These are phyloP conservation scores for Hydropsyche tenuis DNA, from an alignment of 1,140 invertebrate species.

Conservation along the genomic window DNA sequence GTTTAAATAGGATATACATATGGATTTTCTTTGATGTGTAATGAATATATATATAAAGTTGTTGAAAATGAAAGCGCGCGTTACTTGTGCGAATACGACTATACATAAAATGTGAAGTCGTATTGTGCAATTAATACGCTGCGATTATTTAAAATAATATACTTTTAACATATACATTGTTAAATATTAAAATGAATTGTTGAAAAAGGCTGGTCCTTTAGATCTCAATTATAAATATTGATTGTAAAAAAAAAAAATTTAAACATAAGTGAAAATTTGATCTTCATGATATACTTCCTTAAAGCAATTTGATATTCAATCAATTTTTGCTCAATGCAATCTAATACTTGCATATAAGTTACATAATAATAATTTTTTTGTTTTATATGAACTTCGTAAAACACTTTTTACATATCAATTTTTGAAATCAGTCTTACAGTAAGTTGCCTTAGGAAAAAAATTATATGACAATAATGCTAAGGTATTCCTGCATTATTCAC, in stretches of 20 bases:
- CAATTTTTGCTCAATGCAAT: conserved; percentile 1
- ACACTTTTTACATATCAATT: conserved; percentile 11
- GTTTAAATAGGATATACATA: too few relatives aligned
- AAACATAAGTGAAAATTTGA: conserved; percentile 6
- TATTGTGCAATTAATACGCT: neutral
- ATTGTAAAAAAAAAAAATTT: conserved; percentile 26
- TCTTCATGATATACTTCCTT: conserved; percentile 11
- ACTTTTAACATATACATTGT: conserved; percentile 16
- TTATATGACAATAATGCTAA: conserved; percentile 25
- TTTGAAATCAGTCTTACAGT: neutral
- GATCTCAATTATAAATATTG: conserved; percentile 11
- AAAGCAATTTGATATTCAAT: conserved; percentile 20
- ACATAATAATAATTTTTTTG: neutral
- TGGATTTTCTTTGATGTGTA: too few relatives aligned
- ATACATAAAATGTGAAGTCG: too few relatives aligned
- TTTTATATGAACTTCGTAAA: neutral
- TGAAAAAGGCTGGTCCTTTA: conserved; percentile 39
- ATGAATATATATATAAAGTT: too few relatives aligned
- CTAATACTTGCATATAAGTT: neutral
- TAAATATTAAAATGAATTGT: conserved; percentile 30
- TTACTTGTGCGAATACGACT: too few relatives aligned
- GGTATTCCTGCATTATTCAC: conserved; percentile 20
- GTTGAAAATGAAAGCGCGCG: too few relatives aligned
- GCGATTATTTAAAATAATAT: neutral
- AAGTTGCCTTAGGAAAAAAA: conserved; percentile 27